These are phyloP conservation scores for Epinephelus awoara DNA, from an alignment of 2,797 vertebrate genomes.

Conservation along the genomic window DNA sequence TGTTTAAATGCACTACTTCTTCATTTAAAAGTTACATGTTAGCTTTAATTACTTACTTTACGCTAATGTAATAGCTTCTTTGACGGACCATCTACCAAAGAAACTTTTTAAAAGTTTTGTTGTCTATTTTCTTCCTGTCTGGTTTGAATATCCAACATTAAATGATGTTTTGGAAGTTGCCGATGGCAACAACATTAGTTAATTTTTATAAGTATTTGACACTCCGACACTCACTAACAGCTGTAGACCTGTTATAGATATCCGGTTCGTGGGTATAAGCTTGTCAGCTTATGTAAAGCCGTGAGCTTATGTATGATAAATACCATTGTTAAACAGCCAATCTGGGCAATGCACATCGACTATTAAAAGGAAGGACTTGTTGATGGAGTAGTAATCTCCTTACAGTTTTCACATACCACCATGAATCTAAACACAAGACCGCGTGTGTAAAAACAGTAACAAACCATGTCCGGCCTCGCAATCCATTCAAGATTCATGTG, in stretches of 20 bases:
- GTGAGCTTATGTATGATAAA: slow-evolving; percentile 48
- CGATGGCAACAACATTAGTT: not conserved
- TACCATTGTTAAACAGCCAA: slow-evolving; percentile 49
- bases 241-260: slow-evolving; percentile 47
- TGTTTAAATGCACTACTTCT: too few relatives aligned
- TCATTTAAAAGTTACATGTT: too few relatives aligned
- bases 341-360: slow-evolving; percentile 37
- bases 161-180: not conserved
- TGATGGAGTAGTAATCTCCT: slow-evolving; percentile 52
- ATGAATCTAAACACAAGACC: slow-evolving; percentile 40
- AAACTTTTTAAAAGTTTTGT: not conserved
- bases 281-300: slow-evolving; percentile 52
- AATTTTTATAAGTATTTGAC: slow-evolving; percentile 16
- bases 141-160: not conserved
- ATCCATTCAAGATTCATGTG: slow-evolving; percentile 45
- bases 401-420: slow-evolving; percentile 42
- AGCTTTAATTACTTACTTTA: too few relatives aligned
- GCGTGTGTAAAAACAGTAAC: slow-evolving; percentile 39
- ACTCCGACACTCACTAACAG: slow-evolving; percentile 16
- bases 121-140: not conserved
- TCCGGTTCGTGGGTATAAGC: slow-evolving; percentile 41
- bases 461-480: slow-evolving; percentile 39
- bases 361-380: slow-evolving; percentile 60
- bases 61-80: not conserved
- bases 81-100: too few relatives aligned